Conservation (phyloP, 2,113 vertebrate species). For the Apodemus sylvaticus region DNA sequence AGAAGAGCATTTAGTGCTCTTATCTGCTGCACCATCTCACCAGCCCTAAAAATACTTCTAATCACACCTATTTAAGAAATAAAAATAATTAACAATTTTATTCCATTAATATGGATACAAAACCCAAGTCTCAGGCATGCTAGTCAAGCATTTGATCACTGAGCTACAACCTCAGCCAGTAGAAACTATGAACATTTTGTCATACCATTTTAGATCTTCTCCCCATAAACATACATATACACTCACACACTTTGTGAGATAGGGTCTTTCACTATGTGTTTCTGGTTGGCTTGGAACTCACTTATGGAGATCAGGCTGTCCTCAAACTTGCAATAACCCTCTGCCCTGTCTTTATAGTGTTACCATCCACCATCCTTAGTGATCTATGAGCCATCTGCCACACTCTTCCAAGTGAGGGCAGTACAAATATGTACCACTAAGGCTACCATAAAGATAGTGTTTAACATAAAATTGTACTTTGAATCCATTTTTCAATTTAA, state of each 20-base stretch:
- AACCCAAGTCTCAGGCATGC: not conserved
- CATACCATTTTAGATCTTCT: not conserved
- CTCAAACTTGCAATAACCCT: not conserved
- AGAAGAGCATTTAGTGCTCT: too few species aligned
- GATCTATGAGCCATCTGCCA: not conserved
- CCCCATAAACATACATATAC: not conserved
- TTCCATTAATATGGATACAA: not conserved
- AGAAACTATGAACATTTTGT: slow-evolving; percentile 22
- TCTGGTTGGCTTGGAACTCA: not conserved
- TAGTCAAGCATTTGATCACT: not conserved
- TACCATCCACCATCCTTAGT: not conserved
- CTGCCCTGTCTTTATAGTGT: not conserved
- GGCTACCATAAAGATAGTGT: not conserved
- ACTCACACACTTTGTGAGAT: not conserved
- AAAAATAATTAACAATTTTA: slow-evolving; percentile 11
- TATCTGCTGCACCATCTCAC: too few species aligned
- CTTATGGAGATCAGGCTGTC: not conserved
- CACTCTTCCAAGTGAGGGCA: not conserved
- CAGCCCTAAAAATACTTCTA: not conserved
- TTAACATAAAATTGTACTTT: not conserved
- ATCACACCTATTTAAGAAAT: not conserved
- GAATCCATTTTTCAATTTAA: slow-evolving; percentile 28
- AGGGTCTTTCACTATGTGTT: not conserved
- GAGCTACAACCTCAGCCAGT: not conserved
- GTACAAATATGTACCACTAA: not conserved